Percentiles rank a stretch among this genome's conserved stretches.
Conservation (phyloP, 1,140 invertebrate genomes). For the Drosophila leontia region DNA sequence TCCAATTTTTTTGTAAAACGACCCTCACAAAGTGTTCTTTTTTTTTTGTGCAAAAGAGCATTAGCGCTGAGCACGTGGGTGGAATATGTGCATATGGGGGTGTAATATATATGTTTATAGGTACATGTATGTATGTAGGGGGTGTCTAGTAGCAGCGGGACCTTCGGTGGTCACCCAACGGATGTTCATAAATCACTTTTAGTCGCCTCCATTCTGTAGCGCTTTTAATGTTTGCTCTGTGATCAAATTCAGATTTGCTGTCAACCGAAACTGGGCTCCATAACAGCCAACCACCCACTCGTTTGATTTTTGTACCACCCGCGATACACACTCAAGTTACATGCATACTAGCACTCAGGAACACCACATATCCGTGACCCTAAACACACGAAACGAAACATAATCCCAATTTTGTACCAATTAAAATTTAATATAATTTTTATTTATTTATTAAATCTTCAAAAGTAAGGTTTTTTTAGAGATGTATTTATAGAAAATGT, state of each 20-base stretch:
- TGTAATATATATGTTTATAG: not conserved
- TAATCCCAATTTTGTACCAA: not conserved
- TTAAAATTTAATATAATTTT: not conserved
- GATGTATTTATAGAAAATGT: too few species aligned
- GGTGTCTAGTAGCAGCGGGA: constrained; percentile 12
- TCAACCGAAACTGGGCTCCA: constrained; percentile 70
- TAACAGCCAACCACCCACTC: not conserved
- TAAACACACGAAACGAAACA: constrained; percentile 10
- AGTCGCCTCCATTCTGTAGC: constrained; percentile 34
- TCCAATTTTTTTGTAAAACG: constrained; percentile 22
- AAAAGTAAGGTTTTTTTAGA: too few species aligned
- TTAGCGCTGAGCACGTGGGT: constrained; percentile 14
- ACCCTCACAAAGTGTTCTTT: constrained; percentile 13
- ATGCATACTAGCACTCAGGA: constrained; percentile 10
- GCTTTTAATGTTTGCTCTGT: constrained; percentile 73
- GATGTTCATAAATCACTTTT: constrained; percentile 75
- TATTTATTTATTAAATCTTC: too few species aligned
- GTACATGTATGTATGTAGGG: constrained; percentile 5
- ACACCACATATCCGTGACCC: constrained; percentile 21
- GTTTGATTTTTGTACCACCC: constrained; percentile 3
- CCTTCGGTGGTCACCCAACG: constrained; percentile 44
- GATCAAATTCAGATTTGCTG: constrained; percentile 79
- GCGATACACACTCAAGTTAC: constrained; percentile 41
- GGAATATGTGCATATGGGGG: constrained; percentile 4
- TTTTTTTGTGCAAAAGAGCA: constrained; percentile 2